phyloP scores from a whole-genome alignment of 2,888 invertebrate genomes.

The Platynereis dumerilii region DNA sequence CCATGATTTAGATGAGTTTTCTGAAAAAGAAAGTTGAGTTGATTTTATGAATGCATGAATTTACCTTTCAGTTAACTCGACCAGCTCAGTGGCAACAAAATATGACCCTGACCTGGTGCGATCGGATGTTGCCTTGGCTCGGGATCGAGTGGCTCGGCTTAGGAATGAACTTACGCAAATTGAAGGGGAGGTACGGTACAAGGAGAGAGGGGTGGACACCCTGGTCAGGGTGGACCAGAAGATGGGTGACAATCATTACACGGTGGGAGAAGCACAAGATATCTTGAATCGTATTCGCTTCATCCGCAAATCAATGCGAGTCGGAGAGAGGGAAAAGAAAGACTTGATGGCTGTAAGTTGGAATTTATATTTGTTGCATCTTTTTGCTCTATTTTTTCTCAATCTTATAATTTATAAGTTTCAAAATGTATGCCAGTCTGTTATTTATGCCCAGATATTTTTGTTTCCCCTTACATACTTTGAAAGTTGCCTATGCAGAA shows the following conservation, averaged over 20 bases:
- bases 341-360: constrained; percentile 81
- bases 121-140: constrained; percentile 88
- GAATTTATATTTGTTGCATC: no score
- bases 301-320: constrained; percentile 88
- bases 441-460: no score
- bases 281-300: constrained; percentile 91
- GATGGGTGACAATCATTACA: constrained; percentile 86
- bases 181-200: constrained; percentile 87
- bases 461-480: no score
- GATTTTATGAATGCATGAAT: no score
- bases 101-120: constrained; percentile 93
- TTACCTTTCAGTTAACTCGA: constrained; percentile 46
- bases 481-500: no score
- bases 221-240: constrained; percentile 90
- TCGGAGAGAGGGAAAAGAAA: constrained; percentile 91
- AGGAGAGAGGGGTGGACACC: constrained; percentile 90
- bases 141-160: constrained; percentile 85
- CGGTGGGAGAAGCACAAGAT: constrained; percentile 93
- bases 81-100: constrained; percentile 65
- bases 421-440: no score
- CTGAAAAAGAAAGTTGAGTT: no score
- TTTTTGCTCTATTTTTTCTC: no score
- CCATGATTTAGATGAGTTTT: no score
- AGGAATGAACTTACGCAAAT: constrained; percentile 91
- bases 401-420: no score